These are phyloP conservation scores for Agrotis ipsilon DNA, from an alignment of 2,888 invertebrate genomes.

Conservation along the genomic window DNA sequence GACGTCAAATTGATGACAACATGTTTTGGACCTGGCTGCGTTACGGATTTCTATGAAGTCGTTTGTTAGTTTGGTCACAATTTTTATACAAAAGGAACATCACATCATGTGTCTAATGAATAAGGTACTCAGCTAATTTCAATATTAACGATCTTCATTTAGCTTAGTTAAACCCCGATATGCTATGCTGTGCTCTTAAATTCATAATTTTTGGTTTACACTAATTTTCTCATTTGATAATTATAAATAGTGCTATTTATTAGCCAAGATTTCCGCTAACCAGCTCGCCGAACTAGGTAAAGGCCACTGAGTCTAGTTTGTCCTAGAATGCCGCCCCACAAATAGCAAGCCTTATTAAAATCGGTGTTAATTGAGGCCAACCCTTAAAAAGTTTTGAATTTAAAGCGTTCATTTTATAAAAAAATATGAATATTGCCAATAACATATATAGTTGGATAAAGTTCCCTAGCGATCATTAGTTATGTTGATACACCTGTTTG, in stretches of 20 bases:
- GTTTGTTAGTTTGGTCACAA: background rate
- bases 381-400: conserved; percentile 29
- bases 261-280: conserved; percentile 42
- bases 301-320: conserved; percentile 50
- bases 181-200: background rate
- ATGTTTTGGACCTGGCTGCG: background rate
- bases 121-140: background rate
- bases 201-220: background rate
- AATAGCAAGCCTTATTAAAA: conserved; percentile 57
- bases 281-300: conserved; percentile 55
- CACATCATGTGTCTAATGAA: conserved; percentile 9
- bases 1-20: background rate
- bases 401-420: conserved; percentile 18
- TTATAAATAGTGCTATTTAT: conserved; percentile 19
- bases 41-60: background rate
- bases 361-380: conserved; percentile 54
- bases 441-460: conserved; percentile 32
- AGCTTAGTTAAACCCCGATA: background rate
- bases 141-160: background rate
- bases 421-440: conserved; percentile 28
- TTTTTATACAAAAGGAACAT: background rate
- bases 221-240: conserved; percentile 6
- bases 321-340: conserved; percentile 51
- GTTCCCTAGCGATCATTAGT: conserved; percentile 38
- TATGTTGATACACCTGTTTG: conserved; percentile 57